phyloP scores from a whole-genome alignment of 2,888 invertebrate genomes.

The Rugalucina vietnamica region DNA sequence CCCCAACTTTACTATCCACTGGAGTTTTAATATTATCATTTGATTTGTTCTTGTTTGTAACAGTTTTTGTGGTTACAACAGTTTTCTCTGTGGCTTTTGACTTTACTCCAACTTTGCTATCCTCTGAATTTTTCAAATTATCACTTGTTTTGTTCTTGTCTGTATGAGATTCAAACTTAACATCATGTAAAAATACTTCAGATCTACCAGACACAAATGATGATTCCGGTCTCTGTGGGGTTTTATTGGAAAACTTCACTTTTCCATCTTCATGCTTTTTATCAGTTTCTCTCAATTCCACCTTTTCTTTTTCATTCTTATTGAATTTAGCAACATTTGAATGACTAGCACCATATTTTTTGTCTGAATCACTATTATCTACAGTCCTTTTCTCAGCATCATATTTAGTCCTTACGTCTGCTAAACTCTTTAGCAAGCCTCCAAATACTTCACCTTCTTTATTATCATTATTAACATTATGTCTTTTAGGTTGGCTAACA shows the following conservation, averaged over 20 bases:
- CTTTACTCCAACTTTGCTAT: constrained; percentile 34
- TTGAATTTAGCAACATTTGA: neutral
- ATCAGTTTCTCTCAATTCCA: constrained; percentile 2
- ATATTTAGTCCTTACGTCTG: constrained; percentile 66
- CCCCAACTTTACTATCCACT: constrained; percentile 23
- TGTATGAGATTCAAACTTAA: constrained; percentile 36
- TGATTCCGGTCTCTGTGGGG: constrained; percentile 52
- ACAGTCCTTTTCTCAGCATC: constrained; percentile 20
- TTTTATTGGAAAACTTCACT: constrained; percentile 5
- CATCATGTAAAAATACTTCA: constrained; percentile 30
- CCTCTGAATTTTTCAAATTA: constrained; percentile 21
- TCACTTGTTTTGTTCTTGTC: constrained; percentile 41
- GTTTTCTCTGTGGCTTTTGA: constrained; percentile 35
- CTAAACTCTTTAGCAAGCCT: constrained; percentile 72
- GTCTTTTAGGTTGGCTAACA: constrained; percentile 53
- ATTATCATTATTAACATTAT: constrained; percentile 40
- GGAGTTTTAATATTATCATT: constrained; percentile 33
- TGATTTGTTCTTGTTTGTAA: constrained; percentile 42
- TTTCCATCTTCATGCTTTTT: neutral
- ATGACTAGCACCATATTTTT: neutral
- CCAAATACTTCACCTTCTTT: constrained; percentile 66
- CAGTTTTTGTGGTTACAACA: constrained; percentile 35
- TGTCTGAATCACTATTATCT: neutral
- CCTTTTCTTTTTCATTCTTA: constrained; percentile 16
- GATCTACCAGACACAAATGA: constrained; percentile 56